Evolutionary conservation across 2,797 vertebrate genomes (phyloP).

Genomic region (Macroramphosus scolopax): DNA sequence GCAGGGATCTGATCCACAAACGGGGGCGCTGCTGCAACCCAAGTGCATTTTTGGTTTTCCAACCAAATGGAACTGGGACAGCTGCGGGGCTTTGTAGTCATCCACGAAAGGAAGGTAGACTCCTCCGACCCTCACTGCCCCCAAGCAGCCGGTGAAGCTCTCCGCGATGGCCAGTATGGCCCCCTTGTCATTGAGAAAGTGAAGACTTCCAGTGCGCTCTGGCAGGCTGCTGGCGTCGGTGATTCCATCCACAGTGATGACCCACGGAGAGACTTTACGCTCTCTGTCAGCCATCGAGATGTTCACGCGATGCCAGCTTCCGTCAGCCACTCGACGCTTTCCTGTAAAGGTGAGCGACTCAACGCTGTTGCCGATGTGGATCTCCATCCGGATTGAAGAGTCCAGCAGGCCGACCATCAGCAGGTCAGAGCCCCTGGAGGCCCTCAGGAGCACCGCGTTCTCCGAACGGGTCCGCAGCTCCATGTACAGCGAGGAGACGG

Average conservation of each 20-base stretch:
- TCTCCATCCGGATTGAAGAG: constrained; percentile 75
- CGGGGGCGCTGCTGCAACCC: constrained; percentile 79
- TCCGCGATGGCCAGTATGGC: constrained; percentile 74
- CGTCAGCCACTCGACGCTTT: constrained; percentile 74
- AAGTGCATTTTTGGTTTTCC: constrained; percentile 36
- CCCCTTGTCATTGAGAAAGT: constrained; percentile 76
- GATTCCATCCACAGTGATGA: constrained; percentile 78
- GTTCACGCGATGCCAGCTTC: constrained; percentile 84
- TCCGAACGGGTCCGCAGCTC: constrained; percentile 85
- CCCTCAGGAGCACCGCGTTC: constrained; percentile 82
- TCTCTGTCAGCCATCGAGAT: constrained; percentile 76
- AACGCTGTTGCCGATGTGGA: constrained; percentile 76
- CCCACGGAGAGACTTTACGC: constrained; percentile 74
- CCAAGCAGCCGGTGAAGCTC: constrained; percentile 88
- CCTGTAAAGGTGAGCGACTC: constrained; percentile 75
- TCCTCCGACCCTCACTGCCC: constrained; percentile 80
- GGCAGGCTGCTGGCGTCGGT: constrained; percentile 68
- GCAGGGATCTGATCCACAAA: constrained; percentile 83
- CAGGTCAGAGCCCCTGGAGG: constrained; percentile 69
- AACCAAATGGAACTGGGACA: constrained; percentile 72
- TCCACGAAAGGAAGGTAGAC: constrained; percentile 83
- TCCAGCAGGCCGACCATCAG: constrained; percentile 82
- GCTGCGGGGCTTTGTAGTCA: constrained; percentile 60
- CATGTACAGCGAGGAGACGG: constrained; percentile 78
- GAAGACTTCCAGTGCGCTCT: constrained; percentile 69